A percentile compares a stretch with the other conserved stretches of the same genome.
These are phyloP conservation scores for Caenorhabditis latens DNA, from an alignment of 1,140 invertebrate species.

Conservation along the genomic window DNA sequence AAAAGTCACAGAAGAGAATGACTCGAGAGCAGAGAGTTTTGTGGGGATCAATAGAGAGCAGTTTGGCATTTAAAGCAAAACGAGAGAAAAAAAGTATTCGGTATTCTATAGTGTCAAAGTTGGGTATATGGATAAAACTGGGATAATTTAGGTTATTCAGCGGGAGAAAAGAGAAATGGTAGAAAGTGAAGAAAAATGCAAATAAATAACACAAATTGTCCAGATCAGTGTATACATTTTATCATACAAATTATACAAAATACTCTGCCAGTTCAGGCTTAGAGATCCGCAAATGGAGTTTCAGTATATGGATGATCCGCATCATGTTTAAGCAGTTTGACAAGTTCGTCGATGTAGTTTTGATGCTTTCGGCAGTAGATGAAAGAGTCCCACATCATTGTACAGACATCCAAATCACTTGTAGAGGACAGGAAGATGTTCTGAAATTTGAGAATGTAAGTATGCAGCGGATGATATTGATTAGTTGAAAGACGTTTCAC, in stretches of 20 bases:
- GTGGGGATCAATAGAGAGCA: neutral
- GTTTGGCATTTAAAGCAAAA: conserved; percentile 26
- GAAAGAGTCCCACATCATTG: conserved; percentile 77
- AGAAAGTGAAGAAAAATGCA: no score
- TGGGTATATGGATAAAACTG: neutral
- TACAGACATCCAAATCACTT: conserved; percentile 73
- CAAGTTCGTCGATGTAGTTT: conserved; percentile 69
- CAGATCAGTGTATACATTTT: neutral
- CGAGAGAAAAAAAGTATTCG: neutral
- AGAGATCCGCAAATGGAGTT: conserved; percentile 21
- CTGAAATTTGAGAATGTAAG: conserved; percentile 17
- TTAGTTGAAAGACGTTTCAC: neutral
- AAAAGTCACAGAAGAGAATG: neutral
- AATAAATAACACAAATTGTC: no score
- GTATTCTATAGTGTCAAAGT: neutral
- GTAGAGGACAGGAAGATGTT: conserved; percentile 81
- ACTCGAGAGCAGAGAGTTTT: neutral
- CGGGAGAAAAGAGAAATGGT: no score
- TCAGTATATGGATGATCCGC: conserved; percentile 22
- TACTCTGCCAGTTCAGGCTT: neutral
- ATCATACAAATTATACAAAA: neutral
- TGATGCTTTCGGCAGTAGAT: conserved; percentile 69
- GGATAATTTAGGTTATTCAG: neutral
- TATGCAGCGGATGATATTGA: neutral
- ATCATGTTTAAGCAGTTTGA: conserved; percentile 67